Evolutionary conservation across 2,113 vertebrate genomes (phyloP).

Genomic region (Suncus etruscus): DNA sequence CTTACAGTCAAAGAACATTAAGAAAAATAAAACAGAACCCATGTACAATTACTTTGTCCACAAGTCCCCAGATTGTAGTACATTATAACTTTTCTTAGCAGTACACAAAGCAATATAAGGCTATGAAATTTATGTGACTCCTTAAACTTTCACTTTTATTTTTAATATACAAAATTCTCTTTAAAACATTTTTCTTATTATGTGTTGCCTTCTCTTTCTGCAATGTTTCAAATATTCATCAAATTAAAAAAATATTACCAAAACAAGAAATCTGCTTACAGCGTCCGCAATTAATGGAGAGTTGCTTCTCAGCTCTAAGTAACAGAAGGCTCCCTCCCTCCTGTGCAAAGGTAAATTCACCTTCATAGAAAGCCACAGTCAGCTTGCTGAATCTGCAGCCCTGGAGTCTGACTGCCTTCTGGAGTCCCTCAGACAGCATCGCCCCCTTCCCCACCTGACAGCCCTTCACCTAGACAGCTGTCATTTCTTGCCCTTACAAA

Average conservation of each 20-base stretch:
- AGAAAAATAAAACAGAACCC: too few species aligned
- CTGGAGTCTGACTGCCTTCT: neutral
- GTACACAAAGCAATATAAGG: too few species aligned
- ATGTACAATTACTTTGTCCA: too few species aligned
- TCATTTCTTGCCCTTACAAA: constrained; percentile 60
- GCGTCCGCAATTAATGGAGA: neutral
- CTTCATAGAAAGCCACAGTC: constrained; percentile 2
- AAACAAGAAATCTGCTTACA: neutral
- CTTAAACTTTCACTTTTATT: neutral
- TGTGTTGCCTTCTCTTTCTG: neutral
- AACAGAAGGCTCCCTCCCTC: neutral
- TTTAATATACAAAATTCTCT: too few species aligned
- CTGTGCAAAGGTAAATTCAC: constrained; percentile 1
- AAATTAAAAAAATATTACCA: constrained; percentile 45
- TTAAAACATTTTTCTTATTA: neutral
- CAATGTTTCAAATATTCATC: neutral
- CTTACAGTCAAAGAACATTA: too few species aligned
- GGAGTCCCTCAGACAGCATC: neutral
- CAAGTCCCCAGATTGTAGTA: too few species aligned
- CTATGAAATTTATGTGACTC: too few species aligned
- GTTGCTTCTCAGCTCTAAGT: neutral
- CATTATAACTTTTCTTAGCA: too few species aligned
- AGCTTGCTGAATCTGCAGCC: neutral
- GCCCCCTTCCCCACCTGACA: neutral
- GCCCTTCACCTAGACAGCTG: neutral